Evolutionary conservation across 2,113 vertebrate species (phyloP), one percentile per base, ranked within the genome.

Genomic region (Odontophorus gujanensis): DNA sequence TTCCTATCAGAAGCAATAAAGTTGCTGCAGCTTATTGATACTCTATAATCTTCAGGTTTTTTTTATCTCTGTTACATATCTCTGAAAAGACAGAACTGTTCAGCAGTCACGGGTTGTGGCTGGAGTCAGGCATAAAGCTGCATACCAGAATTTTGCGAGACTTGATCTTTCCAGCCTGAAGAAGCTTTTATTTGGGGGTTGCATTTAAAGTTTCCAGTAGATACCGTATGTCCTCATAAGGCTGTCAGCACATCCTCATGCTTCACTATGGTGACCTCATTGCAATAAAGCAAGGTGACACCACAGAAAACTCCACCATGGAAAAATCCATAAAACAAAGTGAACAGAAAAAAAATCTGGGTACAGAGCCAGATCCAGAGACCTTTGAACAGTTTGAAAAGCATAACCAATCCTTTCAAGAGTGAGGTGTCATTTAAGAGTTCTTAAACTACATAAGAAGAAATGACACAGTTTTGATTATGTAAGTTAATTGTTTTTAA

Each of bases 1-100:
- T 67, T 90, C 51, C 79, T 65, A 15, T 79, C 62, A 68, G 72
- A 85, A 69, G 72, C 47, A 90, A 90, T 88, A 71, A 68, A 79
- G 34, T 79, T 53, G 30, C 59, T 50, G 82, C 38, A 68, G 6
- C 16, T 65, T 53, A 78, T 51, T 87, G 61, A 81, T 87, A 81
- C 34, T 74, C 13, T 59, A 1, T 48, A 36, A 59, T 68, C 38
- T 66, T 16, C 7, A 26, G 18, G 1, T 9, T 90, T 40, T 80
- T 30, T 48, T 80, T 43, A 25, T 45, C 48, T 81, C 55, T 57
- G 8, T 85, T 74, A 34, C 32, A 2, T 59, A 58, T 55, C 58
- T 80, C 32, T n/a, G 48, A 43, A 84, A 83, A 45, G 19, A 63
- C 32, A 69, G 78, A 55, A 55, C 16, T 63, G 26, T 61, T 67